Conservation (phyloP, 2,888 invertebrate genomes). For the Nomada ruficornis region DNA sequence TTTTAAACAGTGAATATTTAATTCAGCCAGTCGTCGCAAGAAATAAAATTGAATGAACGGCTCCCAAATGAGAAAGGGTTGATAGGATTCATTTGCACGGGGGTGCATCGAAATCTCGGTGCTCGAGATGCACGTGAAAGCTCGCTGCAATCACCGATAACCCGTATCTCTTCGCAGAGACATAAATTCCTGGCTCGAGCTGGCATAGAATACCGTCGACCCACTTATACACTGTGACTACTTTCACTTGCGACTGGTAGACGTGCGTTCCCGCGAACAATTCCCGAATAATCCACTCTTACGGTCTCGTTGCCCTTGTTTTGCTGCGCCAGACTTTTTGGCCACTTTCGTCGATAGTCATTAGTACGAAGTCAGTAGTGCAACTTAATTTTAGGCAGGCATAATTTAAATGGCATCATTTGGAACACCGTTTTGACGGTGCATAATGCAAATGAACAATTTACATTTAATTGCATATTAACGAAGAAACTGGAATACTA, state of each 20-base stretch:
- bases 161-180: conserved; percentile 46
- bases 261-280: conserved; percentile 36
- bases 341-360: conserved; percentile 16
- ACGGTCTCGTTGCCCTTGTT: conserved; percentile 25
- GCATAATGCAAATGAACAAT: too few relatives aligned
- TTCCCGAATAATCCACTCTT: conserved; percentile 55
- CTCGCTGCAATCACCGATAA: conserved; percentile 52
- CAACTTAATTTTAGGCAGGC: too few relatives aligned
- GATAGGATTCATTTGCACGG: background rate
- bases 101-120: conserved; percentile 2
- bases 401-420: too few relatives aligned
- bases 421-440: too few relatives aligned
- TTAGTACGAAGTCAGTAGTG: background rate
- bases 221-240: conserved; percentile 71
- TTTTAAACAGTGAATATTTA: too few relatives aligned
- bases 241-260: conserved; percentile 77
- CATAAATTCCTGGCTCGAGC: conserved; percentile 56
- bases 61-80: background rate
- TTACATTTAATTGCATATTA: too few relatives aligned
- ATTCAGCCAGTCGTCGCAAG: too few relatives aligned
- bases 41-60: background rate
- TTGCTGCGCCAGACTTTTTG: background rate
- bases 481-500: too few relatives aligned
- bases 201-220: conserved; percentile 65
- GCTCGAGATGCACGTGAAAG: conserved; percentile 48